Conservation (phyloP, 1,140 invertebrate genomes). For the Octopus sinensis region DNA sequence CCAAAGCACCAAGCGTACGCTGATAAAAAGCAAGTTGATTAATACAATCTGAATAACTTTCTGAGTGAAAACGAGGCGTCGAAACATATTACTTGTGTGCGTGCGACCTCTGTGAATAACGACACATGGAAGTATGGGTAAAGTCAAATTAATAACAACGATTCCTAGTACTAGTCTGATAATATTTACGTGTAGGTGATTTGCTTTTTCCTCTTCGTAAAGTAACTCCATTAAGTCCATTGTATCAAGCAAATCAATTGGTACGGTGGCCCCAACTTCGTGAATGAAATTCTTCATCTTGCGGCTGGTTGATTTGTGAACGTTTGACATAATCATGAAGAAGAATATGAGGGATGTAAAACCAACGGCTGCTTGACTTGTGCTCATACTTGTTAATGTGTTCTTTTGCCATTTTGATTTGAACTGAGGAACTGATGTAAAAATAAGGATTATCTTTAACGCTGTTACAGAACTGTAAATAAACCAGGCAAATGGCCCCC, state of each 20-base stretch:
- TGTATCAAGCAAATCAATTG: not conserved
- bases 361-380: not conserved
- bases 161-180: not conserved
- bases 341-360: not conserved
- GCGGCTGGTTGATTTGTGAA: not conserved
- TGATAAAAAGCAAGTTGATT: not conserved
- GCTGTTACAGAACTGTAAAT: not conserved
- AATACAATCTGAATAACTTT: not conserved
- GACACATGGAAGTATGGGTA: not conserved
- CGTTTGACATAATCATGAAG: not conserved
- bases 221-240: not conserved
- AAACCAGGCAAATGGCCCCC: not conserved
- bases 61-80: not conserved
- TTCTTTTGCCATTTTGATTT: no score
- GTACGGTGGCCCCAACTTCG: not conserved
- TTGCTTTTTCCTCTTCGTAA: not conserved
- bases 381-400: no score
- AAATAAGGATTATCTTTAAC: not conserved
- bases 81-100: not conserved
- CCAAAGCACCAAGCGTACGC: not conserved
- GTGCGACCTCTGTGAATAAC: not conserved
- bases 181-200: not conserved
- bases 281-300: constrained; percentile 2
- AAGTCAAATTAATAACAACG: not conserved
- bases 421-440: not conserved